phyloP scores from a whole-genome alignment of 2,113 vertebrate species.

The Phoenicopterus ruber region DNA sequence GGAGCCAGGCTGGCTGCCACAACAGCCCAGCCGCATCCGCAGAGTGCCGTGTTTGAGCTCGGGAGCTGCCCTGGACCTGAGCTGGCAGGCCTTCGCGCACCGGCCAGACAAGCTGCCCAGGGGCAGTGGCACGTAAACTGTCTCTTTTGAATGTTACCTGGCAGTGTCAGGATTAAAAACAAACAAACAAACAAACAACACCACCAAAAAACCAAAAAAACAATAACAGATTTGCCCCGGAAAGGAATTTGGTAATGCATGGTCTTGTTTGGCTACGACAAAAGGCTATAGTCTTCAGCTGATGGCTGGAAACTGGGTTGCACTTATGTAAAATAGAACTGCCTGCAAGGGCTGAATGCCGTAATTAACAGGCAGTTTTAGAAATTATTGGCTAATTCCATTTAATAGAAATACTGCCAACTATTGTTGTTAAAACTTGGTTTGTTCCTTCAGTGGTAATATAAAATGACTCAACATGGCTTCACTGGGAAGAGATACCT shows the following conservation, averaged over 20 bases:
- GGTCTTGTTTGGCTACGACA: neutral
- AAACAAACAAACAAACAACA: neutral
- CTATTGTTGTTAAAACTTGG: neutral
- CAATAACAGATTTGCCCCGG: neutral
- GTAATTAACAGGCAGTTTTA: constrained; percentile 24
- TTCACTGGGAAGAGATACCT: constrained; percentile 2
- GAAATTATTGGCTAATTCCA: constrained; percentile 37
- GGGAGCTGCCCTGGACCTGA: neutral
- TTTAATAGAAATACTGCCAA: constrained; percentile 38
- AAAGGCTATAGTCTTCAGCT: neutral
- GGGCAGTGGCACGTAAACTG: neutral
- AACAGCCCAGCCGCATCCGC: neutral
- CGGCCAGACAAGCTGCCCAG: neutral
- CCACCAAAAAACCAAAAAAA: neutral
- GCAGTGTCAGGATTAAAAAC: neutral
- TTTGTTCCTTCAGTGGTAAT: neutral
- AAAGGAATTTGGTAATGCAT: neutral
- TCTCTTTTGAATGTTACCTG: neutral
- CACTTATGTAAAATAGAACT: neutral
- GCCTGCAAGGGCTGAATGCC: constrained; percentile 18
- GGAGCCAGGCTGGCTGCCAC: neutral
- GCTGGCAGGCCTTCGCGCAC: neutral
- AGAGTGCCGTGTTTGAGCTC: fast-evolving
- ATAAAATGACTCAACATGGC: neutral
- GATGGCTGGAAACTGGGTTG: neutral